Percentiles rank a stretch among this genome's conserved stretches.
Evolutionary conservation across 2,113 vertebrate species (phyloP).

Genomic region (Orycteropus afer): DNA sequence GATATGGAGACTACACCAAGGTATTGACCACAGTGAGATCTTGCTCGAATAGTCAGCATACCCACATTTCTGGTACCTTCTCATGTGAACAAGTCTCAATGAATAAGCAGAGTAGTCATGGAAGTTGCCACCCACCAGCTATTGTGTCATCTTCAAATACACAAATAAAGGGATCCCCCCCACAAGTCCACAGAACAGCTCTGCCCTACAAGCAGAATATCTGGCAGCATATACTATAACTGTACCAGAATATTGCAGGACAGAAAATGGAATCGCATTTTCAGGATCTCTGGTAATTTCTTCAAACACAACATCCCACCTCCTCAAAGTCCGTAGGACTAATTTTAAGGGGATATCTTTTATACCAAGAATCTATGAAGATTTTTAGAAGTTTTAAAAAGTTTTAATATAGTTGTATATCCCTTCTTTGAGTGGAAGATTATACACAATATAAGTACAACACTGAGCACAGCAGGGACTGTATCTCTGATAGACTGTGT

Average conservation of each 20-base stretch:
- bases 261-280: conserved; percentile 2
- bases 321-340: neutral
- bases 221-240: neutral
- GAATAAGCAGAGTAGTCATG: neutral
- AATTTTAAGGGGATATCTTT: neutral
- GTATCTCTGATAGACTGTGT: neutral
- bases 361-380: neutral
- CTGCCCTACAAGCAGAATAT: neutral
- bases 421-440: neutral
- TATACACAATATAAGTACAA: neutral
- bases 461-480: neutral
- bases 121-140: neutral
- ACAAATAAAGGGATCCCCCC: neutral
- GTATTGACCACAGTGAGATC: neutral
- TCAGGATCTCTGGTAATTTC: conserved; percentile 34
- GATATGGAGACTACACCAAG: neutral
- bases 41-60: neutral
- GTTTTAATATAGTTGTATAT: neutral
- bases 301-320: neutral
- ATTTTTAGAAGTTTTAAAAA: conserved; percentile 2
- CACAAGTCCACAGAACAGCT: neutral
- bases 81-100: neutral
- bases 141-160: neutral
- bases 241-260: neutral
- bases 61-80: neutral